Evolutionary conservation across 2,113 vertebrate species (phyloP).

Genomic region (Entosphenus tridentatus): DNA sequence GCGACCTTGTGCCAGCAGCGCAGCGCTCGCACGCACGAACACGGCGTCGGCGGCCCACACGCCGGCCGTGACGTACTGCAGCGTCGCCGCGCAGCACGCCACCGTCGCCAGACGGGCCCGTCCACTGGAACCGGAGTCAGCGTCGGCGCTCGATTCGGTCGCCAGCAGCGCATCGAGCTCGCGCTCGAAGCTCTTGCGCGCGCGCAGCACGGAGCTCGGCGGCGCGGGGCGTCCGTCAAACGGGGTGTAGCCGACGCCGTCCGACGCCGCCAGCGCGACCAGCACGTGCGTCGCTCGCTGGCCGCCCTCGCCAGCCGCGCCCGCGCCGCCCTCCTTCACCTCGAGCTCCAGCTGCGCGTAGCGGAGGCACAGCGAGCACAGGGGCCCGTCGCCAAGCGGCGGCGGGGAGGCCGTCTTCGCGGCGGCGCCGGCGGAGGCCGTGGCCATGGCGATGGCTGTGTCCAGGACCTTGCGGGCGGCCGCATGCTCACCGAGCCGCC

Average conservation of each 20-base stretch:
- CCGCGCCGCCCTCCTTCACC: conserved; percentile 9
- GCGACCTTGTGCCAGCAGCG: no score
- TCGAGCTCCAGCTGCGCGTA: conserved; percentile 61
- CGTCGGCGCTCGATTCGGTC: background rate
- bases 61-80: conserved; percentile 66
- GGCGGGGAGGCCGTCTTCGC: background rate
- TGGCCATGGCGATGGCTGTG: conserved; percentile 27
- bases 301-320: conserved; percentile 14
- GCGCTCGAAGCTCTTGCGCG: conserved; percentile 47
- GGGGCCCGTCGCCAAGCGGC: conserved; percentile 18
- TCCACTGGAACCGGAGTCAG: background rate
- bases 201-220: conserved; percentile 41
- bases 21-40: conserved; percentile 22
- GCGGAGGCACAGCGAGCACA: conserved; percentile 49
- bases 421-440: conserved; percentile 17
- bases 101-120: conserved; percentile 21
- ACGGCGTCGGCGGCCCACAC: conserved; percentile 35
- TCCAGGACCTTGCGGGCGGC: conserved; percentile 72
- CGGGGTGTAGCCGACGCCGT: conserved; percentile 21
- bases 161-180: conserved; percentile 20
- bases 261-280: conserved; percentile 28
- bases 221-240: conserved; percentile 23
- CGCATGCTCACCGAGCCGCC: conserved; percentile 56
- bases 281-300: conserved; percentile 36
- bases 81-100: conserved; percentile 49